Evolutionary conservation across 2,888 invertebrate species (phyloP), one percentile per base, ranked within the genome.

Genomic region (Petrolisthes cinctipes): DNA sequence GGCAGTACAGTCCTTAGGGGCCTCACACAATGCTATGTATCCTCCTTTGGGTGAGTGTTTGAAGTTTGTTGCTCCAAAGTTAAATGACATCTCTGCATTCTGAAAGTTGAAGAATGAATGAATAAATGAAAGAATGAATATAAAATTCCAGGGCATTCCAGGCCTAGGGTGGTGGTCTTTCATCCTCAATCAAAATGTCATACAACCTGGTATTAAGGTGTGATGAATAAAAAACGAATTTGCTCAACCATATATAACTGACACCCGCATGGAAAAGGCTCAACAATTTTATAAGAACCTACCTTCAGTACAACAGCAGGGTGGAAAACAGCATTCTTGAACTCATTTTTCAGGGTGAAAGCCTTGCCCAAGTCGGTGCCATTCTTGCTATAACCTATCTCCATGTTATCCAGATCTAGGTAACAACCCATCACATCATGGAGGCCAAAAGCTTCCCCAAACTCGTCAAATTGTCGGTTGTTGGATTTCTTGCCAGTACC

Each of bases 401-500:
- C 96, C 85, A 95, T 95, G 89, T 94, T 94, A 91, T 96, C 96
- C 86, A 99, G 93, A 93, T 99, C 97, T n/a, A 99, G 92, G 90
- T 95, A 94, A 92, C 98, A 98, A n/a, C 95, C 98, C 92, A 99
- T 96, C 0, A 97, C 96, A 94, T 99, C 99, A 92, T 95, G 95
- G 93, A 97, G 97, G 5, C 98, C 98, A 94, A 96, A 99, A 0
- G 97, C 93, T 93, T 96, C 96, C 14, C 99, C 99, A 94, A 99
- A 99, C 92, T 95, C 95, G 93, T 98, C 97, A 94, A 99, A 90
- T 92, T 98, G 96, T 91, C 95, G 96, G 81, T 95, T 95, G 93
- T 97, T 96, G 0, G 99, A 99, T 92, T 99, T 99, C 93, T 99
- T 99, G 5, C 99, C 99, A 0, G 99, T 99, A 17, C 99, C 99